phyloP scores from a whole-genome alignment of 2,113 vertebrate species.

The Verasper variegatus region DNA sequence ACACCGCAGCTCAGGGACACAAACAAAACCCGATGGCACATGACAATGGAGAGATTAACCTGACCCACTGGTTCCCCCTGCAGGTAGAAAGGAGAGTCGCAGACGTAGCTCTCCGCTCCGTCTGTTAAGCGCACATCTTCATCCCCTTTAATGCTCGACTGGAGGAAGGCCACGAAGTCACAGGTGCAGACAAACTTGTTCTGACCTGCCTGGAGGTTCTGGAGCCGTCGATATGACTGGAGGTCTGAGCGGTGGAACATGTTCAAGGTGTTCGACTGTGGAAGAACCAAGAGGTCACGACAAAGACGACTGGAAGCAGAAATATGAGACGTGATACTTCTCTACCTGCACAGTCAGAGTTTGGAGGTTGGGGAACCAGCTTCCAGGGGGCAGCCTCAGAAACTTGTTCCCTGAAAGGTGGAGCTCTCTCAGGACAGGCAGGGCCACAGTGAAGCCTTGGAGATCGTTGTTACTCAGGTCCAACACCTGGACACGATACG shows the following conservation, averaged over 20 bases:
- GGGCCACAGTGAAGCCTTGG: slow-evolving; percentile 67
- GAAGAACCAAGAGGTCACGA: background rate
- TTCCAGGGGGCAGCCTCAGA: slow-evolving; percentile 78
- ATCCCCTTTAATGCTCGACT: background rate
- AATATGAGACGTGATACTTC: background rate
- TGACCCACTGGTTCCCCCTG: slow-evolving; percentile 70
- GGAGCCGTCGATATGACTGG: slow-evolving; percentile 72
- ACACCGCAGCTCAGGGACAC: slow-evolving; percentile 76
- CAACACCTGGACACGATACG: slow-evolving; percentile 74
- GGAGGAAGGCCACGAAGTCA: slow-evolving; percentile 84
- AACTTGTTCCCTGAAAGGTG: slow-evolving; percentile 88
- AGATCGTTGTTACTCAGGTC: slow-evolving; percentile 90
- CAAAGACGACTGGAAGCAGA: background rate
- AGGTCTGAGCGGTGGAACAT: slow-evolving; percentile 80
- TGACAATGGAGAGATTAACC: slow-evolving; percentile 65
- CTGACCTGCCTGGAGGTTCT: slow-evolving; percentile 80
- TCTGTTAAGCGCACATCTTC: slow-evolving; percentile 66
- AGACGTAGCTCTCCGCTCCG: slow-evolving; percentile 81
- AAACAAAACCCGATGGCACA: slow-evolving; percentile 82
- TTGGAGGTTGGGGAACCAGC: slow-evolving; percentile 75
- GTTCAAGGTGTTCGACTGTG: slow-evolving; percentile 83
- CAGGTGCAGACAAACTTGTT: slow-evolving; percentile 92
- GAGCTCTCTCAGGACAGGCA: slow-evolving; percentile 85
- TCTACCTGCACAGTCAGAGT: slow-evolving; percentile 77
- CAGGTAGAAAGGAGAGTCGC: slow-evolving; percentile 85